Evolutionary conservation across 2,797 vertebrate genomes (phyloP), one percentile per base, ranked within the genome.

Genomic region (Glossophaga mutica): DNA sequence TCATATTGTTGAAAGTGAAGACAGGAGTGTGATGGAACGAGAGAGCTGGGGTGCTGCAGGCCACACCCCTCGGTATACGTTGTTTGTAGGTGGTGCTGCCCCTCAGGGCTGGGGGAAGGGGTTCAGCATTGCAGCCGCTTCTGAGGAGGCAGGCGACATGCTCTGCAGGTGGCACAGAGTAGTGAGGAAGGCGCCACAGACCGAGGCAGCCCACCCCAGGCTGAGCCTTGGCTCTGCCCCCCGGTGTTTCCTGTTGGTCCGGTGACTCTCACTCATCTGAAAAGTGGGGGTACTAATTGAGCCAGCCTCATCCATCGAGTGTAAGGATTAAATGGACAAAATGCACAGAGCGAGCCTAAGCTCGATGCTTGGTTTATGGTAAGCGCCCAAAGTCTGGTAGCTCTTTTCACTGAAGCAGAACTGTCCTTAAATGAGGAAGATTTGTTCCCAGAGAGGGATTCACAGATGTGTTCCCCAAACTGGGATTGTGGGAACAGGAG

Each of bases 31-130:
- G 55, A 1, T 42, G 57, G 62, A 74, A 39, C 24, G 71, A 21
- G 37, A 7, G 62, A 59, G 15, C 46, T 14, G 29, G 44, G 1
- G 62, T 52, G 18, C 46, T 29, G 26, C 37, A 1, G 24, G 4
- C 46, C 29, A 3, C 12, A 1, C 19, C 86, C 68, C 6, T 9
- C 0, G 22, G 9, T 8, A 4, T 0, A 0, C 9, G 9, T 16
- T 16, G 5, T 59, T 44, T 42, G 0, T 15, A 21, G 11, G 15
- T 46, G 65, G 9, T 0, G 4, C 29, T 65, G 6, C 59, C 6
- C 1, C 55, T 24, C 1, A 32, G 55, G 9, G 10, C 29, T 14
- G 37, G 24, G 11, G 3, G 62, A 26, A 62, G 8, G 68, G 12
- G 3, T 44, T 68, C 59, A 9, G 19, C 0, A 0, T 32, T 4